Evolutionary conservation across 2,888 invertebrate genomes (phyloP), one percentile per base, ranked within the genome.

Genomic region (Troilus luridus): DNA sequence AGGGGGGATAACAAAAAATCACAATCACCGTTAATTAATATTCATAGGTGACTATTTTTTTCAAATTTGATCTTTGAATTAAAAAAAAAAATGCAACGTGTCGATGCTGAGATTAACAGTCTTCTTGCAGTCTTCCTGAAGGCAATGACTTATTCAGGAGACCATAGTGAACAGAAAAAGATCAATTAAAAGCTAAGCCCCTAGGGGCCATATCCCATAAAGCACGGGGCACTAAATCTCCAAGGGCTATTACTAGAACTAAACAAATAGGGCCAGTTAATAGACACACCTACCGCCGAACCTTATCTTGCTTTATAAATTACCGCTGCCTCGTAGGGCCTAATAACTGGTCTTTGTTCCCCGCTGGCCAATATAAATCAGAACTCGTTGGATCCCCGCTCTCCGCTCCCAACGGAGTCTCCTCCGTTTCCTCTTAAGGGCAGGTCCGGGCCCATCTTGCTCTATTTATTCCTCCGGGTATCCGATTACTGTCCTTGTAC

Each of bases 331-430:
- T 54, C n/a, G 5, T 10, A 58, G 56, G 56, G n/a, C 56, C 56
- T 58, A 85, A 85, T 85, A 85, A 85, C 85, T 85, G 85, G 54
- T 58, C 56, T 85, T 85, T 85, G 85, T 85, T 85, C 72, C 85
- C 56, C 54, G 8, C 12, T 11, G 17, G 56, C n/a, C 85, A n/a
- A 19, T 85, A 58, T 85, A 85, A 85, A 85, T 85, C 85, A 56
- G 12, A 85, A 58, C 85, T 77, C 72, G 17, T 77, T 77, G 72
- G 12, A 77, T 77, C 27, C 41, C 72, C 41, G 1, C 17, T 77
- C 27, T 77, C 72, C 41, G 27, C 67, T 24, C 72, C 72, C 27
- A 41, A 41, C 72, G 8, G 17, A 41, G 72, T 41, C 27, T 77
- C 41, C 72, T 11, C 27, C 67, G 27, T 77, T 41, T 27, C 72